Evolutionary conservation across 2,888 invertebrate species (phyloP).

Genomic region (Clanis bilineata): DNA sequence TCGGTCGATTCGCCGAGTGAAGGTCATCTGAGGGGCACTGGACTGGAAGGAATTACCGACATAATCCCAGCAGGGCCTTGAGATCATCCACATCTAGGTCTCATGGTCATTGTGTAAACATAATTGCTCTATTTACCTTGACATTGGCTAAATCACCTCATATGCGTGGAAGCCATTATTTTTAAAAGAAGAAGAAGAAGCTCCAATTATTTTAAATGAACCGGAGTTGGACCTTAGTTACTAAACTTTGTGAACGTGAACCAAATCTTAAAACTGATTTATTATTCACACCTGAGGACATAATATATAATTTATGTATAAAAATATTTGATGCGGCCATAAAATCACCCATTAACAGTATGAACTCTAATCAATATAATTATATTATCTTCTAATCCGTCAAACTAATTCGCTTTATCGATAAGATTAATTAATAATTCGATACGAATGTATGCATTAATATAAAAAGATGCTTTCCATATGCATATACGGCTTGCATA

Average conservation of each 20-base stretch:
- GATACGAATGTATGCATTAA: background rate
- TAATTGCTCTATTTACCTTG: too few relatives aligned
- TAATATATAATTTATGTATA: conserved; percentile 10
- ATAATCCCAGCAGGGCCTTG: too few relatives aligned
- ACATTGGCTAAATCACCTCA: too few relatives aligned
- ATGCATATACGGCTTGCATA: background rate
- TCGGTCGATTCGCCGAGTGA: too few relatives aligned
- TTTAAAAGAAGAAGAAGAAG: too few relatives aligned
- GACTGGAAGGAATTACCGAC: too few relatives aligned
- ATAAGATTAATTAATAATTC: background rate
- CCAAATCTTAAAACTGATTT: conserved; percentile 13
- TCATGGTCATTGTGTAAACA: too few relatives aligned
- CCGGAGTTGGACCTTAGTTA: conserved; percentile 16
- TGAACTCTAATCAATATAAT: conserved; percentile 7
- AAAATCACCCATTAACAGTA: background rate
- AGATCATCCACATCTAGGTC: too few relatives aligned
- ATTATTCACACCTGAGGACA: conserved; percentile 15
- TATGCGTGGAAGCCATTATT: too few relatives aligned
- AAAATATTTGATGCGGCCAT: conserved; percentile 7
- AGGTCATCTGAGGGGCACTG: too few relatives aligned
- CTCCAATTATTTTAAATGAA: background rate
- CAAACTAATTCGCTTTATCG: background rate
- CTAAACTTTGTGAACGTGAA: background rate
- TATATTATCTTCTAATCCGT: conserved; percentile 7
- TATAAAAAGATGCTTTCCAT: background rate